A percentile compares a stretch with the other conserved stretches of the same genome.
Evolutionary conservation across 2,888 invertebrate genomes (phyloP).

Genomic region (Drosophila lutescens): DNA sequence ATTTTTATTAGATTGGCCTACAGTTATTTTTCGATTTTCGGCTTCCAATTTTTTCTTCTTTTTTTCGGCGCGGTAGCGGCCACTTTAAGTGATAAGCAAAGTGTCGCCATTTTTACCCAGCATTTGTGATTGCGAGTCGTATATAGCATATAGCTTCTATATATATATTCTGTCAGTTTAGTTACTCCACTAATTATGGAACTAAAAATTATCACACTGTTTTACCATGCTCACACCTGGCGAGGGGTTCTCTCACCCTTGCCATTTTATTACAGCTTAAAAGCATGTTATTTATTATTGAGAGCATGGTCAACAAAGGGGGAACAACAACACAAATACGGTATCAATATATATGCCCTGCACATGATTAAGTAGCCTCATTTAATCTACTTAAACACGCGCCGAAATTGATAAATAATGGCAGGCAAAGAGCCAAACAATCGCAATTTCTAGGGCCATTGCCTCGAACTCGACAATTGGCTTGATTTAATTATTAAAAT

Average conservation of each 20-base stretch:
- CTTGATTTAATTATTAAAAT: not conserved
- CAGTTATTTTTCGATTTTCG: slow-evolving; percentile 31
- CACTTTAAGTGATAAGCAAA: slow-evolving; percentile 72
- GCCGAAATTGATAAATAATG: slow-evolving; percentile 52
- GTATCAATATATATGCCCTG: slow-evolving; percentile 12
- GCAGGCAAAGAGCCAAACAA: slow-evolving; percentile 2
- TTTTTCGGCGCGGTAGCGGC: slow-evolving; percentile 48
- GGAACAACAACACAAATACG: slow-evolving; percentile 1
- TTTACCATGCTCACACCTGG: slow-evolving; percentile 1
- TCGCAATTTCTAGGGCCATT: not conserved
- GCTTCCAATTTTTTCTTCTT: slow-evolving; percentile 10
- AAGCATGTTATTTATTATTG: slow-evolving; percentile 68
- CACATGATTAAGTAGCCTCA: slow-evolving; percentile 49
- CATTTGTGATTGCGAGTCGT: slow-evolving; percentile 19
- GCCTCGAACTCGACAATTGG: not conserved
- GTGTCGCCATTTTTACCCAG: slow-evolving; percentile 63
- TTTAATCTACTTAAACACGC: slow-evolving; percentile 64
- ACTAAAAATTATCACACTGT: slow-evolving; percentile 45
- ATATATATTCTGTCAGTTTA: slow-evolving; percentile 31
- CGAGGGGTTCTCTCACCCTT: not conserved
- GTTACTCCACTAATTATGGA: slow-evolving; percentile 67
- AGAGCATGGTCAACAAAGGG: slow-evolving; percentile 31
- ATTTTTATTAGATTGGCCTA: slow-evolving; percentile 43
- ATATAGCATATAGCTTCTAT: slow-evolving; percentile 9
- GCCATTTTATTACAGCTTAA: slow-evolving; percentile 47